Base-by-base conservation (phyloP, 2,888 invertebrate genomes). In the Macrosoma leucophasiata region DNA sequence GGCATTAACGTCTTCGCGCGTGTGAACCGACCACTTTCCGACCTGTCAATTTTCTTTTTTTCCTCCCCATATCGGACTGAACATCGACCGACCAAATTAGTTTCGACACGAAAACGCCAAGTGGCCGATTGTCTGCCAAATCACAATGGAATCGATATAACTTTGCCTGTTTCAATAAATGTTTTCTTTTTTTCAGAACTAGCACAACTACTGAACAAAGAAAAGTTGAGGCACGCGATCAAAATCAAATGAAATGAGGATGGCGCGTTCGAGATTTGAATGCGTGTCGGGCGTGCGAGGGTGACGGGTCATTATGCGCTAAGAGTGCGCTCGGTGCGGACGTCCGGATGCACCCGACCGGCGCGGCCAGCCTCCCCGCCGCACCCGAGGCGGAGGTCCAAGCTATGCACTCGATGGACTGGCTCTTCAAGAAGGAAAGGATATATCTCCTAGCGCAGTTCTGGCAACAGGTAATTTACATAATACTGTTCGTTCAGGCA, bases 391-490 rank as follows among this genome's bases (percentile, higher is more conserved):
- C 94, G 90, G 94, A 95, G 89, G 90, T 94, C 87, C 93, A 93
- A 89, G 91, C 94, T 85, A 93, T 94, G 91, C 94, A 94, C 89
- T 94, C 94, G 76, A 94, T 95, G 95, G 95, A 95, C 89, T 95
- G 95, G 95, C 90, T 95, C 81, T 95, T 95, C 89, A 95, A 95
- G 90, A 95, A 95, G 88, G 95, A 95, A 87, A 89, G 93, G 86
- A 94, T 95, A 87, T 95, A 94, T 87, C 88, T 95, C 75, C 89
- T 95, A 75, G 94, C 94, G 74, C 95, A 95, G 86, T 95, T 95
- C 87, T 95, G 95, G 95, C 95, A 95, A 93, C 95, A 95, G 94
- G 95, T 95, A 87, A 36, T 7, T 12, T 32, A 31, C 23, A n/a
- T n/a, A n/a, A n/a, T n/a, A n/a, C n/a, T n/a, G n/a, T n/a, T n/a